phyloP scores from a whole-genome alignment of 2,113 vertebrate species.

The Syngnathus floridae region DNA sequence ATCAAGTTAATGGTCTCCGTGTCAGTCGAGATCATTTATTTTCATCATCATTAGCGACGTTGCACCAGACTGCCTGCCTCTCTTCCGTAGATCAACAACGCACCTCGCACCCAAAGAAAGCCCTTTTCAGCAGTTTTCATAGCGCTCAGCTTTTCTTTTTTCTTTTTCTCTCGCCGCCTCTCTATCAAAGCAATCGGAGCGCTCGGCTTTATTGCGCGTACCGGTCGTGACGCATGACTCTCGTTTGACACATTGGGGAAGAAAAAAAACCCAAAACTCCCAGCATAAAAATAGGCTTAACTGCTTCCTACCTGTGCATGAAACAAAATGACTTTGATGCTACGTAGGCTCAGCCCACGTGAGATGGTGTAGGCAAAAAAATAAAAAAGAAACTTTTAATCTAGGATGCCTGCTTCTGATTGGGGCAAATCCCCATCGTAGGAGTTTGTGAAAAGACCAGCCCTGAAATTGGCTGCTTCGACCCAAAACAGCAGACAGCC shows the following conservation, averaged over 20 bases:
- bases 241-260: background rate
- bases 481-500: background rate
- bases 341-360: background rate
- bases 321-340: background rate
- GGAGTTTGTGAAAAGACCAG: background rate
- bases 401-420: background rate
- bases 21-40: conserved; percentile 30
- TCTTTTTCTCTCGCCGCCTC: background rate
- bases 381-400: background rate
- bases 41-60: conserved; percentile 36
- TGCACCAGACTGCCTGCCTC: conserved; percentile 19
- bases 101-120: conserved; percentile 5
- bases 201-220: conserved; percentile 3
- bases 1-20: conserved; percentile 49
- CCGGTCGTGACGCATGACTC: conserved; percentile 2
- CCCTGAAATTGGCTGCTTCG: background rate
- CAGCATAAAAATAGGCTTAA: background rate
- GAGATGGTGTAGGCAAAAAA: background rate
- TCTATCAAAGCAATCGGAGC: conserved; percentile 18
- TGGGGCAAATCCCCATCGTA: background rate
- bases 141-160: background rate
- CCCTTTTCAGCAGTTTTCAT: background rate
- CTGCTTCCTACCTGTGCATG: background rate
- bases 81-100: conserved; percentile 25
- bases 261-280: background rate